A percentile compares a stretch with the other conserved stretches of the same genome.
phyloP scores from a whole-genome alignment of 1,140 invertebrate species.

The Rhopalosiphum padi region DNA sequence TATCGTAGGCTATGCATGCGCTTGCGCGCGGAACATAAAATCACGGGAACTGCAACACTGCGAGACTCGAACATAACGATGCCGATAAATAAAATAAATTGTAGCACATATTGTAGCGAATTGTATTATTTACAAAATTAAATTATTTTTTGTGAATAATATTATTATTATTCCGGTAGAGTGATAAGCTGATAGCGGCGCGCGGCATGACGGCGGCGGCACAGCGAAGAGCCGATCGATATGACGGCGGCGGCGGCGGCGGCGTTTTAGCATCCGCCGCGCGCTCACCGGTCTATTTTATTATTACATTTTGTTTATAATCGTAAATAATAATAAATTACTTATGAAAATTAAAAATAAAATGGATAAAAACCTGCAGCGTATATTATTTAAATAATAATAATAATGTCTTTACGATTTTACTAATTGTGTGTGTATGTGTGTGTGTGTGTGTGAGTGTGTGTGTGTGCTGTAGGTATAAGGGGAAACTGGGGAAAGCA shows the following conservation, averaged over 20 bases:
- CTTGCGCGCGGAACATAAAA: background rate
- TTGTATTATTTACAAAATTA: background rate
- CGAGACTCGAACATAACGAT: background rate
- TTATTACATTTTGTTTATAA: background rate
- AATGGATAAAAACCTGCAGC: too few relatives aligned
- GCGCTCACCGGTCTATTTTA: background rate
- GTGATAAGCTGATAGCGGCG: background rate
- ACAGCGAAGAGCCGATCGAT: background rate
- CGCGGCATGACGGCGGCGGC: too few relatives aligned
- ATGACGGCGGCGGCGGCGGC: background rate
- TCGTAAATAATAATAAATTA: background rate
- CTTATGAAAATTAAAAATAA: too few relatives aligned
- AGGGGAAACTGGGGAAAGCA: too few relatives aligned
- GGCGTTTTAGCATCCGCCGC: background rate
- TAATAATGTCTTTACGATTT: too few relatives aligned
- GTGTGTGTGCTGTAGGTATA: too few relatives aligned
- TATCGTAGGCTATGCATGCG: background rate
- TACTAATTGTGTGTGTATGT: too few relatives aligned
- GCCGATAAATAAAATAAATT: background rate
- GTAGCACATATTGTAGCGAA: background rate
- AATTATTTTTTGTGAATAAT: background rate
- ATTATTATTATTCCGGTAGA: background rate
- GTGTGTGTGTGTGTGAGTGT: too few relatives aligned
- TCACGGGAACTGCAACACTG: too few relatives aligned
- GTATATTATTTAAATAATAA: too few relatives aligned